phyloP scores from a whole-genome alignment of 2,113 vertebrate species.

The Hyperoodon ampullatus region DNA sequence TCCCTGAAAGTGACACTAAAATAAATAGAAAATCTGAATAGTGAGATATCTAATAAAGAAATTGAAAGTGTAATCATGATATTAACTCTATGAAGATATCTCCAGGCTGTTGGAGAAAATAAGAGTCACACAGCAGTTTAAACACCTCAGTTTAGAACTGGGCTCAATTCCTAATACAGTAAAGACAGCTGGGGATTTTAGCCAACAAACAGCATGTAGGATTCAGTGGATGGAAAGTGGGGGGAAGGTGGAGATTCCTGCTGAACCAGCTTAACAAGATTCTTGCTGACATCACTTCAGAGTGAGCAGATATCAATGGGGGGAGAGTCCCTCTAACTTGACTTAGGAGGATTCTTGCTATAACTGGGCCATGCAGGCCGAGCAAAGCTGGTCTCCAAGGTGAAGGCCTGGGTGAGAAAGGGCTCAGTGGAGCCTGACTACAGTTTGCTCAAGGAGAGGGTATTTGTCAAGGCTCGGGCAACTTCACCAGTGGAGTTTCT shows the following conservation, averaged over 20 bases:
- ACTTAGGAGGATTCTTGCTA: background rate
- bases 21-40: background rate
- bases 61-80: background rate
- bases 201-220: background rate
- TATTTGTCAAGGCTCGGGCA: background rate
- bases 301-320: background rate
- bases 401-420: background rate
- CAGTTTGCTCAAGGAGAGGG: background rate
- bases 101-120: background rate
- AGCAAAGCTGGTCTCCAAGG: background rate
- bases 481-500: background rate
- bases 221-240: background rate
- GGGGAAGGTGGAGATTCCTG: background rate
- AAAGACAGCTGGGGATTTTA: background rate
- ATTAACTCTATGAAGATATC: background rate
- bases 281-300: background rate
- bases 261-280: background rate
- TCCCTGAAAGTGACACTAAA: background rate
- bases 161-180: background rate
- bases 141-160: background rate
- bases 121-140: background rate
- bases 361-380: too few relatives aligned
- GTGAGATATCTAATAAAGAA: background rate
- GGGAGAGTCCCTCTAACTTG: background rate
- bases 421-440: background rate